These are phyloP conservation scores for Montipora foliosa DNA, from an alignment of 64 coral and sea anemone genomes.

Conservation along the genomic window DNA sequence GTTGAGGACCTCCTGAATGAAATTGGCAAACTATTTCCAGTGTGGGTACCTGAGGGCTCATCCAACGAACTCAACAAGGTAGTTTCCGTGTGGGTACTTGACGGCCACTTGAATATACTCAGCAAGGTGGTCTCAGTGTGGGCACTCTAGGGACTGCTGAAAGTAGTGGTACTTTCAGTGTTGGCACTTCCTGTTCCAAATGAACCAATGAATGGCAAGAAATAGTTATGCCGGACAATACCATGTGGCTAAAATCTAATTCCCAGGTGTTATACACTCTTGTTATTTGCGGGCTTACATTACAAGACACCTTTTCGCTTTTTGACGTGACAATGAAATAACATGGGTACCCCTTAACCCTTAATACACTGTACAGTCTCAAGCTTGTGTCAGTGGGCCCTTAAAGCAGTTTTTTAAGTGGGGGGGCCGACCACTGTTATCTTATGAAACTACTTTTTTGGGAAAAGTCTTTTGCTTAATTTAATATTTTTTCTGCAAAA, in stretches of 20 bases:
- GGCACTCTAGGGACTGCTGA: background rate
- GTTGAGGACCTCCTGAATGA: constrained; percentile 7
- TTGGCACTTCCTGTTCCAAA: background rate
- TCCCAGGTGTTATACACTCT: background rate
- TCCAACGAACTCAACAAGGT: background rate
- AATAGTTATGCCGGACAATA: background rate
- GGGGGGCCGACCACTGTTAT: background rate
- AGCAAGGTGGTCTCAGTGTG: background rate
- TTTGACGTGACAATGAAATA: background rate
- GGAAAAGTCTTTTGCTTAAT: too few relatives aligned
- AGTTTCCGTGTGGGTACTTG: background rate
- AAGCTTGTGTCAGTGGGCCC: background rate
- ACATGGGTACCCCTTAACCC: background rate
- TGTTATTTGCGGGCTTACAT: background rate
- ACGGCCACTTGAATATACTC: background rate
- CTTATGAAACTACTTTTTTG: too few relatives aligned
- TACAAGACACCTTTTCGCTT: background rate
- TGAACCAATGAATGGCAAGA: background rate
- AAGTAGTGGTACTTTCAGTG: background rate
- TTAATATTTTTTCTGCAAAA: too few relatives aligned
- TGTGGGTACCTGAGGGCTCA: background rate
- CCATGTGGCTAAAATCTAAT: background rate
- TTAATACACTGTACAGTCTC: background rate
- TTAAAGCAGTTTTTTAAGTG: background rate
- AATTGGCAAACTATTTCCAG: background rate